Conservation (phyloP, 2,797 vertebrate species). For the Gorsachius magnificus region DNA sequence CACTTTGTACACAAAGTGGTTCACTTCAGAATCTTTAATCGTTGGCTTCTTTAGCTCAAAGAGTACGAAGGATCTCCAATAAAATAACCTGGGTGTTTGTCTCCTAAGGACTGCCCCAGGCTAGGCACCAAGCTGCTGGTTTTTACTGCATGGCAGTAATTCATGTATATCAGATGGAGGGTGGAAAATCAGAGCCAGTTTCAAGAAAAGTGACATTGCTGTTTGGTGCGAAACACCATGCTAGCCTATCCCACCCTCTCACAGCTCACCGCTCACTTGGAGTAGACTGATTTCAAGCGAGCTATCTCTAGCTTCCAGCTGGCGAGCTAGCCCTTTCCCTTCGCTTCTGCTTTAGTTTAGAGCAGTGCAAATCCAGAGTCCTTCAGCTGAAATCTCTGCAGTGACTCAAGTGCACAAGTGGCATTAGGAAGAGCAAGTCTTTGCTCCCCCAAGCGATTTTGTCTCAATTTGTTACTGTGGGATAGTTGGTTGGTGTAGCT, state of each 20-base stretch:
- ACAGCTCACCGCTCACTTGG: neutral
- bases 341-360: neutral
- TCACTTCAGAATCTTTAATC: neutral
- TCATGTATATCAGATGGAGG: neutral
- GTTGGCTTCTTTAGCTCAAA: neutral
- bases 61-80: neutral
- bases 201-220: neutral
- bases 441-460: neutral
- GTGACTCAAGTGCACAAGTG: neutral
- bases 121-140: neutral
- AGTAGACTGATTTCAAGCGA: neutral
- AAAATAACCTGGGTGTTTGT: neutral
- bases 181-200: neutral
- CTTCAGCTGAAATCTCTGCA: neutral
- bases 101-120: neutral
- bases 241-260: neutral
- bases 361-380: neutral
- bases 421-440: neutral
- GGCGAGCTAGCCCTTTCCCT: neutral
- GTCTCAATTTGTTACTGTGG: neutral
- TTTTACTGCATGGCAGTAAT: neutral
- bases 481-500: neutral
- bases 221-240: neutral
- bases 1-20: fast-evolving
- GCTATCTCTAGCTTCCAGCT: neutral